Evolutionary conservation across 37 sponge, comb jelly and placozoan genomes (phyloP).

Genomic region (Axinella damicornis): DNA sequence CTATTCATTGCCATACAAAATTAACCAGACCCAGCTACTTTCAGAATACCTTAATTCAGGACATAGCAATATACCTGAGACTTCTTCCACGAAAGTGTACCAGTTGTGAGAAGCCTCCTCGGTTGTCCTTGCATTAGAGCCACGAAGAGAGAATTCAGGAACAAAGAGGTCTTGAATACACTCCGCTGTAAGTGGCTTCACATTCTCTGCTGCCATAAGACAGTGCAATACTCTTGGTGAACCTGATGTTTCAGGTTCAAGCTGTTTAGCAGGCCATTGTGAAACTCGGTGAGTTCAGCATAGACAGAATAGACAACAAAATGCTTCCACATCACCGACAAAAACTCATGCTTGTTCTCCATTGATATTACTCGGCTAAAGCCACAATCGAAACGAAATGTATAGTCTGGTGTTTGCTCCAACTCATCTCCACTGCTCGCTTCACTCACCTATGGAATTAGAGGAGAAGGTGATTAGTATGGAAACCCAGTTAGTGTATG

Average conservation of each 20-base stretch:
- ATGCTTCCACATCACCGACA: background rate
- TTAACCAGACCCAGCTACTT: too few relatives aligned
- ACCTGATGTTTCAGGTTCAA: background rate
- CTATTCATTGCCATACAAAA: too few relatives aligned
- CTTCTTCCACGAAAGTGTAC: background rate
- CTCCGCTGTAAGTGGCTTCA: background rate
- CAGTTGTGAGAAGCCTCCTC: background rate
- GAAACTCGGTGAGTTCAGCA: conserved; percentile 3
- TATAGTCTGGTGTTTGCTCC: background rate
- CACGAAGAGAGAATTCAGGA: too few relatives aligned
- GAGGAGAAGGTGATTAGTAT: too few relatives aligned
- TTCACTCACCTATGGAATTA: background rate
- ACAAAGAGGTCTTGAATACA: too few relatives aligned
- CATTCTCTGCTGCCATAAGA: background rate
- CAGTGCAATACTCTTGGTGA: background rate
- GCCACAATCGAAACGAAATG: background rate
- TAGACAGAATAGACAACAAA: background rate
- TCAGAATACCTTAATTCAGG: too few relatives aligned
- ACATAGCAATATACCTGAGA: background rate
- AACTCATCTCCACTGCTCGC: background rate
- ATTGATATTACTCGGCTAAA: background rate
- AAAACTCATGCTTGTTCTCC: background rate
- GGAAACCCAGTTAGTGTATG: too few relatives aligned
- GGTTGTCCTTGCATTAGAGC: too few relatives aligned
- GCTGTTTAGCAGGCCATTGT: background rate